phyloP scores from a whole-genome alignment of 2,888 invertebrate genomes.

The Temnothorax rugatulus region DNA sequence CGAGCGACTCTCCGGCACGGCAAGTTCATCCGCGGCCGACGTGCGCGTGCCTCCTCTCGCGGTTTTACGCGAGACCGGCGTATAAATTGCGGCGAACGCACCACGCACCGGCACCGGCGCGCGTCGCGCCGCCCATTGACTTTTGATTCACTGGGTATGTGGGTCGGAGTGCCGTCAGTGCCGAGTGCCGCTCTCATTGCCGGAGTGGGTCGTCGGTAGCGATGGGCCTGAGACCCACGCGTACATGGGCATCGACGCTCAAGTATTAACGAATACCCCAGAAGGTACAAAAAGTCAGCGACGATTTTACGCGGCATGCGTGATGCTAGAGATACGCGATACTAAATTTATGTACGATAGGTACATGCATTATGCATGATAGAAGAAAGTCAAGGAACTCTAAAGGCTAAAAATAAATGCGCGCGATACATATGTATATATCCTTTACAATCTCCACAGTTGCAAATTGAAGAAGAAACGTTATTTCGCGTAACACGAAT shows the following conservation, averaged over 20 bases:
- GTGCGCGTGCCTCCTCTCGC: neutral
- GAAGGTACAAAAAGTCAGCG: neutral
- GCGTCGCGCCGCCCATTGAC: constrained; percentile 64
- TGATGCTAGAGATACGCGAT: neutral
- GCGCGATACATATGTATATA: neutral
- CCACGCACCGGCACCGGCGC: constrained; percentile 11
- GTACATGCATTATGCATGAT: neutral
- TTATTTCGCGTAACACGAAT: neutral
- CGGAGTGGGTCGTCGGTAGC: constrained; percentile 68
- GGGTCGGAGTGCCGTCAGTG: constrained; percentile 65
- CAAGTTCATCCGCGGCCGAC: neutral
- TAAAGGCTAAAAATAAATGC: constrained; percentile 1
- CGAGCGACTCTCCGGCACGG: neutral
- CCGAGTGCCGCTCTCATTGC: constrained; percentile 71
- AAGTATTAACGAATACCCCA: neutral
- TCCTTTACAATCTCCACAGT: neutral
- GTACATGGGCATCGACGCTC: neutral
- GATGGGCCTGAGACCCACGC: constrained; percentile 52
- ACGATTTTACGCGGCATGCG: neutral
- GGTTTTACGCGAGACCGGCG: constrained; percentile 40
- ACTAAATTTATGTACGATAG: neutral
- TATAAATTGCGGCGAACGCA: constrained; percentile 54
- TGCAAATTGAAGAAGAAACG: neutral
- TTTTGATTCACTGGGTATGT: constrained; percentile 78
- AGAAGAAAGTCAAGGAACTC: neutral